A percentile compares a stretch with the other conserved stretches of the same genome.
phyloP scores from a whole-genome alignment of 2,888 invertebrate species.

The Cephus pygmeus region DNA sequence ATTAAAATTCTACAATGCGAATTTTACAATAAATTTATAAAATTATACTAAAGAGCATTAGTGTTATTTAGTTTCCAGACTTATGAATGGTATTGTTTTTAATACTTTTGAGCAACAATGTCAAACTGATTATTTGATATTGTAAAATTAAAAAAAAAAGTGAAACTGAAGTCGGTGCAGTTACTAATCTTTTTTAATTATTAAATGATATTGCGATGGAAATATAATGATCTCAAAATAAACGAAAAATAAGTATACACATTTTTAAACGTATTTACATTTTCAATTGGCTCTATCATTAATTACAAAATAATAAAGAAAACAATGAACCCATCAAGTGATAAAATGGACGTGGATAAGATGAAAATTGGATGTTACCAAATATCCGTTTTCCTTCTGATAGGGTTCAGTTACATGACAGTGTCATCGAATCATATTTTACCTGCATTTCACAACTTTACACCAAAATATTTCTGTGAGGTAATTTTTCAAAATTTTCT shows the following conservation, averaged over 20 bases:
- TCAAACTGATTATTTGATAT: not conserved
- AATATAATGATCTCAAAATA: not conserved
- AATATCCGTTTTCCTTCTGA: conserved; percentile 52
- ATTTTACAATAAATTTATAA: not conserved
- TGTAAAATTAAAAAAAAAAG: too few relatives aligned
- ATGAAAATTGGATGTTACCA: conserved; percentile 58
- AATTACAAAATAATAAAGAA: not conserved
- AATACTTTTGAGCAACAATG: not conserved
- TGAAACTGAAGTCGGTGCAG: too few relatives aligned
- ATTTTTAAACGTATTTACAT: not conserved
- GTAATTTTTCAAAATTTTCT: conserved; percentile 44
- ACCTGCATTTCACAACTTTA: conserved; percentile 60
- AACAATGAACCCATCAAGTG: not conserved
- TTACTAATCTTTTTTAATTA: too few relatives aligned
- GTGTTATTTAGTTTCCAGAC: not conserved
- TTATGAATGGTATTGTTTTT: not conserved
- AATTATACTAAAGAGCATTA: not conserved
- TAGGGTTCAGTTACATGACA: conserved; percentile 61
- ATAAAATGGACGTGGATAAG: conserved; percentile 52
- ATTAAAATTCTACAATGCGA: not conserved
- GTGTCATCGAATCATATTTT: conserved; percentile 64
- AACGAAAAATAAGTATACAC: not conserved
- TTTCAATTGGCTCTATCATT: not conserved
- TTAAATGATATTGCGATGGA: not conserved
- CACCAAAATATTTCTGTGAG: conserved; percentile 61